Percentiles rank a stretch among this genome's conserved stretches.
These are phyloP conservation scores for Prunella himalayana DNA, from an alignment of 2,113 vertebrate species.

Conservation along the genomic window DNA sequence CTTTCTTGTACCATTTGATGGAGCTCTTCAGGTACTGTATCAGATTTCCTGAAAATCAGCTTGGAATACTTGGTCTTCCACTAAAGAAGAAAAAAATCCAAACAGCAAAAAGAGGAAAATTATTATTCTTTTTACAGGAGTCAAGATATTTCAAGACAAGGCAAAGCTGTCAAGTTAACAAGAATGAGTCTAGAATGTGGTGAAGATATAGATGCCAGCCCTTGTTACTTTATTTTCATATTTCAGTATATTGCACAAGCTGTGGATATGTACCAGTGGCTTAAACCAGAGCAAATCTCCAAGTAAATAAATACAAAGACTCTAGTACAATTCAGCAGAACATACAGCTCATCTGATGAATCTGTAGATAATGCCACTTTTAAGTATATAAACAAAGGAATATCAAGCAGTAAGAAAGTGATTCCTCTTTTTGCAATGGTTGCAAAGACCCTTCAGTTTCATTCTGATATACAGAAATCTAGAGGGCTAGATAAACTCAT, in stretches of 20 bases:
- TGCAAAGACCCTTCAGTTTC: neutral
- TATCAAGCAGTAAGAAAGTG: neutral
- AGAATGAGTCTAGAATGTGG: neutral
- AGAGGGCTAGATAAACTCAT: neutral
- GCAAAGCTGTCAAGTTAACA: neutral
- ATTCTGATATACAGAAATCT: neutral
- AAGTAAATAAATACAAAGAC: neutral
- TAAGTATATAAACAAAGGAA: neutral
- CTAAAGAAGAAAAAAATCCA: constrained; percentile 65
- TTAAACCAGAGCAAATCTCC: neutral
- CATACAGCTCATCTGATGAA: neutral
- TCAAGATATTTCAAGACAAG: neutral
- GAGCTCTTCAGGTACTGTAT: constrained; percentile 77
- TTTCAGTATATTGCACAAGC: neutral
- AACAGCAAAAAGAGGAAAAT: neutral
- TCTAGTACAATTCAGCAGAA: neutral
- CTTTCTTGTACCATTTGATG: constrained; percentile 82
- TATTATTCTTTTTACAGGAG: neutral
- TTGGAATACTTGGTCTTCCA: constrained; percentile 92
- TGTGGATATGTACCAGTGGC: neutral
- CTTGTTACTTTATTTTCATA: neutral
- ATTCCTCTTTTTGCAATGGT: neutral
- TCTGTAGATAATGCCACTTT: neutral
- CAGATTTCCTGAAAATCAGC: constrained; percentile 79
- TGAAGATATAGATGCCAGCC: neutral